Base-by-base conservation (phyloP, 2,113 vertebrate genomes). In the Osmerus eperlanus region DNA sequence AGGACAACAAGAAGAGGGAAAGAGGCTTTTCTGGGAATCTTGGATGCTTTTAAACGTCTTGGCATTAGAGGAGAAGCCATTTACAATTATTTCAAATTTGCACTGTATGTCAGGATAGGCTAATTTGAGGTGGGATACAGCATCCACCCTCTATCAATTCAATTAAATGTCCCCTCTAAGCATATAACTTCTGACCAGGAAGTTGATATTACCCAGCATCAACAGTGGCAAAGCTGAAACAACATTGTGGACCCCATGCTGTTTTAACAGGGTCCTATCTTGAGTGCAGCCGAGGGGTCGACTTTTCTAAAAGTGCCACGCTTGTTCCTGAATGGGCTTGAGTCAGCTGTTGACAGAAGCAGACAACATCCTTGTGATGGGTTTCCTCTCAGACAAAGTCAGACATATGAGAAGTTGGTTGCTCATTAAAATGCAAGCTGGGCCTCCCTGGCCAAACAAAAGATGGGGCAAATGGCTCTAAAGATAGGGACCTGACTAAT, bases 361-460 rank as follows among this genome's bases (percentile, higher is more conserved):
- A 76, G 76, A 73, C 41, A 69, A 76, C 80, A 21, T 68, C 67
- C 66, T 70, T 52, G 72, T 69, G 54, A 64, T 54, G 52, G 51
- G 68, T 51, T 72, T 81, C 75, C 75, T 61, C 65, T 51, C 5
- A n/a, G 65, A 28, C 59, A 65, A 65, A 60, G 52, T 53, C 15
- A n/a, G 69, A 70, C 61, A 73, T 78, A 58, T 59, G 32, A 82
- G 67, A 62, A 36, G 67, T 28, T 25, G 56, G 32, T 15, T 18
- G n/a, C 67, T 78, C 63, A 71, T 73, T 69, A 73, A 67, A 75
- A 72, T 65, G 56, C 55, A 32, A 74, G 68, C 65, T 67, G 55
- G 59, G 62, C 68, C 70, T 62, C 53, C 64, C 66, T 71, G 60
- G 41, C 53, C 71, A 83, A 78, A 68, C 73, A 80, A 80, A 76